These are phyloP conservation scores for Idaea biselata DNA, from an alignment of 2,888 invertebrate genomes.

Conservation along the genomic window DNA sequence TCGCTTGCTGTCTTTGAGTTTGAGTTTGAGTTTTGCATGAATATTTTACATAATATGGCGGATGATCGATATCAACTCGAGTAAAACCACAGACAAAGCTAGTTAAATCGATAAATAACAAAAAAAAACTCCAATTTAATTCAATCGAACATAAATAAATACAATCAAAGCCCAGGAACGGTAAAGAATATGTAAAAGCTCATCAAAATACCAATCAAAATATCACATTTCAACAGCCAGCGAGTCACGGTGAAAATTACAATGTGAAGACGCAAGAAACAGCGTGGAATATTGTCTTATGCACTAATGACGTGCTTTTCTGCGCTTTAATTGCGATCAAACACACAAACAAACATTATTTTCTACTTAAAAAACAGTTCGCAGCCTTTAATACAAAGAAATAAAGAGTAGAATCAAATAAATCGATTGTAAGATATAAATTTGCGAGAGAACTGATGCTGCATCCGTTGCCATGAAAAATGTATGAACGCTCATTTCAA, in stretches of 20 bases:
- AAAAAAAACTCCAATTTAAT: background rate
- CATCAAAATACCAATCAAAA: constrained; percentile 22
- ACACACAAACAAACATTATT: constrained; percentile 52
- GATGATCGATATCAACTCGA: too few relatives aligned
- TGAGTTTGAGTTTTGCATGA: too few relatives aligned
- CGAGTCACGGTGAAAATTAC: constrained; percentile 19
- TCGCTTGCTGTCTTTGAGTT: too few relatives aligned
- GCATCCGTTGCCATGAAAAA: constrained; percentile 69
- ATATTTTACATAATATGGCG: too few relatives aligned
- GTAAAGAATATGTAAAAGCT: constrained; percentile 9
- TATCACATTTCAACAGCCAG: constrained; percentile 9
- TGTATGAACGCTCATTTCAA: constrained; percentile 70
- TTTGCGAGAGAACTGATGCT: constrained; percentile 47
- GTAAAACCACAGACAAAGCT: too few relatives aligned
- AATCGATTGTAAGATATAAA: constrained; percentile 9
- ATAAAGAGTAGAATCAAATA: constrained; percentile 32
- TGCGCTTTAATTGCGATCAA: constrained; percentile 76
- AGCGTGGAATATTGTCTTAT: constrained; percentile 78
- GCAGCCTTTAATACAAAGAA: constrained; percentile 12
- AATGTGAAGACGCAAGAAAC: constrained; percentile 52
- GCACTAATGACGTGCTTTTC: constrained; percentile 76
- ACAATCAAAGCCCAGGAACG: background rate
- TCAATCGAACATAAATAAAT: background rate
- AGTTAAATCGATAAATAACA: too few relatives aligned
- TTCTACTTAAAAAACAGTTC: constrained; percentile 6